A percentile compares a stretch with the other conserved stretches of the same genome.
These are phyloP conservation scores for Alauda arvensis DNA, from an alignment of 2,797 vertebrate genomes.

Conservation along the genomic window DNA sequence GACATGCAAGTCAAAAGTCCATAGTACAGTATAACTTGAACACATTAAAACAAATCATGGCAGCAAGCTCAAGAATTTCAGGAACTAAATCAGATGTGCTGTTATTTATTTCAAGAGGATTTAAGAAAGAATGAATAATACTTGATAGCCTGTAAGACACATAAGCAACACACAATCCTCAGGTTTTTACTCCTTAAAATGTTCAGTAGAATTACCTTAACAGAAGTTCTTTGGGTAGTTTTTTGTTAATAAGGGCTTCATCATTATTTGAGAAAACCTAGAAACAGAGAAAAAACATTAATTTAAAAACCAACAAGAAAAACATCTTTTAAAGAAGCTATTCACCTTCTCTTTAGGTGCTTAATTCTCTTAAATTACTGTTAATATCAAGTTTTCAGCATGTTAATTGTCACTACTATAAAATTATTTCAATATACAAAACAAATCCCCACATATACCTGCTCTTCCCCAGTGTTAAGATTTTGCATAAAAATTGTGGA, in stretches of 20 bases:
- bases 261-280: constrained; percentile 95
- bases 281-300: not conserved
- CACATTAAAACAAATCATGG: constrained; percentile 30
- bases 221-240: constrained; percentile 95
- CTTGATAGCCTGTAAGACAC: not conserved
- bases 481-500: not conserved
- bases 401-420: not conserved
- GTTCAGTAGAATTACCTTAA: constrained; percentile 81
- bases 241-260: constrained; percentile 96
- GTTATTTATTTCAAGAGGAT: constrained; percentile 22
- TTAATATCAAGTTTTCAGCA: not conserved
- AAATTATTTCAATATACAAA: not conserved
- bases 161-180: not conserved
- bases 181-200: not conserved
- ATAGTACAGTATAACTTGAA: not conserved
- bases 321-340: not conserved
- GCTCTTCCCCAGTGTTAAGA: not conserved
- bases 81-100: constrained; percentile 19
- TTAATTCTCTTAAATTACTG: not conserved
- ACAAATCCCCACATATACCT: not conserved
- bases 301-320: not conserved
- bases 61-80: constrained; percentile 40
- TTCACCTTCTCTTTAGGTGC: not conserved
- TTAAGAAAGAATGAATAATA: constrained; percentile 2
- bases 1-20: not conserved